Percentiles rank a stretch among this genome's conserved stretches.
Evolutionary conservation across 2,797 vertebrate genomes (phyloP).

Genomic region (Xenopus petersii): DNA sequence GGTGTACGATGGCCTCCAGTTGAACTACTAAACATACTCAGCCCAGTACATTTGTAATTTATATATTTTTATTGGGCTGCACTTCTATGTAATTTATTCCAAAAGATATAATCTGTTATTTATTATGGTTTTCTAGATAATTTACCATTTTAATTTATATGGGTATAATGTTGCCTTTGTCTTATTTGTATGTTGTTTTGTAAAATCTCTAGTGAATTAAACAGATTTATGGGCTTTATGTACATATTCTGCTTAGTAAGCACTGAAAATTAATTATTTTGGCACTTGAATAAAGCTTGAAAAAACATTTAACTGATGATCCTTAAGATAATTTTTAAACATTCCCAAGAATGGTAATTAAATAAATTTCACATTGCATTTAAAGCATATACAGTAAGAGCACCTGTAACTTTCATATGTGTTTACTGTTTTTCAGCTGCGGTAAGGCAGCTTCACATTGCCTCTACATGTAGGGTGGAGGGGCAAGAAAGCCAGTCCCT

Average conservation of each 20-base stretch:
- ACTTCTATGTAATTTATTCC: slow-evolving; percentile 71
- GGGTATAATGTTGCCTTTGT: slow-evolving; percentile 88
- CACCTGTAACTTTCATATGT: too few relatives aligned
- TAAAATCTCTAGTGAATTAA: slow-evolving; percentile 79
- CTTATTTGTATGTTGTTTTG: slow-evolving; percentile 82
- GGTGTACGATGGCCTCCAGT: slow-evolving; percentile 68
- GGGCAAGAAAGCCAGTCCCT: too few relatives aligned
- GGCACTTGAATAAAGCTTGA: slow-evolving; percentile 78
- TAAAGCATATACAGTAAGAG: too few relatives aligned
- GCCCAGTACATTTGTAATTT: slow-evolving; percentile 86
- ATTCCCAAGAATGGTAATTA: too few relatives aligned
- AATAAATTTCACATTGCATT: too few relatives aligned
- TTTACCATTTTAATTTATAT: slow-evolving; percentile 97
- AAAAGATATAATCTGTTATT: slow-evolving; percentile 88
- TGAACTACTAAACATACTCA: slow-evolving; percentile 85
- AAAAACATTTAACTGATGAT: slow-evolving; percentile 82
- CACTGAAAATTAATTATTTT: slow-evolving; percentile 90
- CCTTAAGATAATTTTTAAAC: slow-evolving; percentile 53
- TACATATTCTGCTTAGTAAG: slow-evolving; percentile 89
- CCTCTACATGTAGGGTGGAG: too few relatives aligned
- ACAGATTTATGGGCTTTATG: slow-evolving; percentile 91
- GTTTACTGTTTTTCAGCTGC: too few relatives aligned
- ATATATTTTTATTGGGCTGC: slow-evolving; percentile 86
- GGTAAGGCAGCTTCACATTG: too few relatives aligned
- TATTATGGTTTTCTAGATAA: slow-evolving; percentile 84